Conservation (phyloP, 2,113 vertebrate genomes). For the Anser cygnoides region DNA sequence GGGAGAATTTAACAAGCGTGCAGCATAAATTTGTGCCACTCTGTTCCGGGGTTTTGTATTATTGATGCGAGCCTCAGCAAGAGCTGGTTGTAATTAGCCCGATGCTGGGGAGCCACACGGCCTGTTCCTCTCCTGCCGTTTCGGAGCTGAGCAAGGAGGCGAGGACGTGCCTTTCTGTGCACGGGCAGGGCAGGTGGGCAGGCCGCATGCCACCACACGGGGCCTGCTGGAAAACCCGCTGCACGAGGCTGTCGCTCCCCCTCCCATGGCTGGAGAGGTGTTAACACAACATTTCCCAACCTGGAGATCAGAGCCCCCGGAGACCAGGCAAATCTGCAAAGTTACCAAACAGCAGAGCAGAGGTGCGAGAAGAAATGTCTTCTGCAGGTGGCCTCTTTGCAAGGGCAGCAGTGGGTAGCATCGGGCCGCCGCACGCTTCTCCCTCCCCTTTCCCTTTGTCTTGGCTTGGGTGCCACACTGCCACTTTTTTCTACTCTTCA, state of each 20-base stretch:
- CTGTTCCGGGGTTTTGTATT: neutral
- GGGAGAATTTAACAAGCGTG: neutral
- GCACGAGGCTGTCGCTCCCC: neutral
- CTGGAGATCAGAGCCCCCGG: fast-evolving
- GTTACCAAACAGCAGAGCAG: neutral
- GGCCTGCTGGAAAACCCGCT: neutral
- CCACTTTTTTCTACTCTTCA: neutral
- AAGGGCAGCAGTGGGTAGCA: neutral
- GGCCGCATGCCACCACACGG: neutral
- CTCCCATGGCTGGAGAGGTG: fast-evolving
- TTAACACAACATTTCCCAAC: neutral
- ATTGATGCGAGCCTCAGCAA: neutral
- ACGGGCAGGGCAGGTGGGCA: neutral
- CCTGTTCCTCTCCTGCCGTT: neutral
- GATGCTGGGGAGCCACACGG: fast-evolving
- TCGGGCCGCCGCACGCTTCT: fast-evolving
- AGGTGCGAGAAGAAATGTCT: neutral
- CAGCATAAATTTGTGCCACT: neutral
- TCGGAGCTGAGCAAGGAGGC: neutral
- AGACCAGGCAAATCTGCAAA: neutral
- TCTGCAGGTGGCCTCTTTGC: neutral
- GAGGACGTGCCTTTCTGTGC: fast-evolving
- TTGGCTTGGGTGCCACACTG: fast-evolving
- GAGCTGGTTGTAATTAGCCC: neutral
- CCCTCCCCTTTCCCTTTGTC: neutral